Conservation (phyloP, 2,888 invertebrate species). For the Rhagium mordax region DNA sequence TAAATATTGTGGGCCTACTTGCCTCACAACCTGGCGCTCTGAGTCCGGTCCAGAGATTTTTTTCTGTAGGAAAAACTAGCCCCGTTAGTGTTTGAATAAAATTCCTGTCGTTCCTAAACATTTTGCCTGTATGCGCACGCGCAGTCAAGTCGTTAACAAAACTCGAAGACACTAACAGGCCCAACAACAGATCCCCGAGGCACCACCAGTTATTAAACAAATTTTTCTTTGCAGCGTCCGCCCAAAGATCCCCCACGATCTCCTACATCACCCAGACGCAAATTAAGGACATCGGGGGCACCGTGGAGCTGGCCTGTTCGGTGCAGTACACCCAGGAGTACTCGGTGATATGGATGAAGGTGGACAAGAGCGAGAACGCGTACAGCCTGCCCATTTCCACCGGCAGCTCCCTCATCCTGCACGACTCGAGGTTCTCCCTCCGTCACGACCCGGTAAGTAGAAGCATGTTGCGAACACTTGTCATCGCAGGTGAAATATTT, state of each 20-base stretch:
- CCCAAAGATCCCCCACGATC: slow-evolving; percentile 89
- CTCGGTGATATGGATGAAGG: slow-evolving; percentile 86
- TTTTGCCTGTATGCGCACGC: too few species aligned
- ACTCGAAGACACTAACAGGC: too few species aligned
- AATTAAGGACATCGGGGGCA: slow-evolving; percentile 92
- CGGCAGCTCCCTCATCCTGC: slow-evolving; percentile 87
- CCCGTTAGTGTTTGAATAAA: too few species aligned
- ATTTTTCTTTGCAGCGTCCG: slow-evolving; percentile 68
- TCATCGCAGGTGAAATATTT: too few species aligned
- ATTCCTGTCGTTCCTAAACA: too few species aligned
- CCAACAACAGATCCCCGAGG: too few species aligned
- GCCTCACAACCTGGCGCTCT: too few species aligned
- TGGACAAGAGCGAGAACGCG: slow-evolving; percentile 76
- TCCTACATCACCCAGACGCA: slow-evolving; percentile 94
- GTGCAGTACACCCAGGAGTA: slow-evolving; percentile 92
- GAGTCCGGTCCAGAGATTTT: too few species aligned
- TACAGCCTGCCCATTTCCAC: slow-evolving; percentile 88
- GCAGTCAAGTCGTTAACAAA: too few species aligned
- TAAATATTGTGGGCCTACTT: too few species aligned
- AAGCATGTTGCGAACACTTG: too few species aligned
- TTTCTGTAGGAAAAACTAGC: too few species aligned
- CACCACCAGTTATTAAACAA: not conserved
- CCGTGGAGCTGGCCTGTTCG: slow-evolving; percentile 89
- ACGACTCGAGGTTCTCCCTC: slow-evolving; percentile 88
- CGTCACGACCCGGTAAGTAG: slow-evolving; percentile 78